Percentiles rank a stretch among this genome's conserved stretches.
These are phyloP conservation scores for Nycteola revayana DNA, from an alignment of 2,888 invertebrate species.

Conservation along the genomic window DNA sequence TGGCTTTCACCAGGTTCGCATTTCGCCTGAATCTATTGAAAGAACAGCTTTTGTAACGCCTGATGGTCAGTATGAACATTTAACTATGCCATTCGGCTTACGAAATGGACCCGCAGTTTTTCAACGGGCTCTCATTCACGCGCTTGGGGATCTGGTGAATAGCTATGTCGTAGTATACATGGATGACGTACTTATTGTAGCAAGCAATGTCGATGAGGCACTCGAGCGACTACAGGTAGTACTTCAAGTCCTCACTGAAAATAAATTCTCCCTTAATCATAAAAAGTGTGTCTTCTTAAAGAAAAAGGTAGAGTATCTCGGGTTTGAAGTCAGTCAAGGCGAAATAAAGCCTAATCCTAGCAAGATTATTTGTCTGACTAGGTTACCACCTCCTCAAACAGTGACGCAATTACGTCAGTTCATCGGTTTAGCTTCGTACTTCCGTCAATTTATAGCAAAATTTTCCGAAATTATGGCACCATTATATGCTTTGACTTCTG, in stretches of 20 bases:
- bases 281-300: not conserved
- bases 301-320: not conserved
- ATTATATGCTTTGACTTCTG: not conserved
- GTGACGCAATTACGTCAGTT: not conserved
- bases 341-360: slow-evolving; percentile 1
- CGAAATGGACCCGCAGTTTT: slow-evolving; percentile 10
- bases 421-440: not conserved
- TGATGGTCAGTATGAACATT: slow-evolving; percentile 20
- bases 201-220: not conserved
- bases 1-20: slow-evolving; percentile 31
- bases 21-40: slow-evolving; percentile 17
- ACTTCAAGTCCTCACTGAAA: not conserved
- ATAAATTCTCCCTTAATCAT: not conserved
- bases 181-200: not conserved
- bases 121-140: not conserved
- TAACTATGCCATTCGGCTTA: slow-evolving; percentile 28
- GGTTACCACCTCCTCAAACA: not conserved
- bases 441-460: not conserved
- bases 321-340: not conserved
- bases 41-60: slow-evolving; percentile 23
- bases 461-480: not conserved
- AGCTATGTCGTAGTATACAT: not conserved
- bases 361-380: not conserved
- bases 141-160: not conserved
- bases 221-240: not conserved